Conservation (phyloP, 1,140 invertebrate species). For the Temnothorax longispinosus region DNA sequence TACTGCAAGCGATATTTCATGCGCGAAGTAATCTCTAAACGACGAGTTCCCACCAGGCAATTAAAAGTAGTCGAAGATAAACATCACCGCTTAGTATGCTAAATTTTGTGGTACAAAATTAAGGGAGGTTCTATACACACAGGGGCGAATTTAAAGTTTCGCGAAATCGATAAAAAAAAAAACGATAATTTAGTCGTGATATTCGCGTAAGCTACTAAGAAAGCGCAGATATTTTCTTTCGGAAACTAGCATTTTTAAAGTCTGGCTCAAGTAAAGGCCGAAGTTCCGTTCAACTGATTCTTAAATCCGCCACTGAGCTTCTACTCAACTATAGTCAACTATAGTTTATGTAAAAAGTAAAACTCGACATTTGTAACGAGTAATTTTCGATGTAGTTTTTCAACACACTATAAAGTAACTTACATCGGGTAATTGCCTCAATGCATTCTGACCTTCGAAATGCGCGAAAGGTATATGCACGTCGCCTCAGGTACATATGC, state of each 20-base stretch:
- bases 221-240: slow-evolving; percentile 17
- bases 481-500: slow-evolving; percentile 65
- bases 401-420: slow-evolving; percentile 76
- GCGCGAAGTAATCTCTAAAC: slow-evolving; percentile 55
- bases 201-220: slow-evolving; percentile 13
- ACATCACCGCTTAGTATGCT: slow-evolving; percentile 67
- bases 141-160: slow-evolving; percentile 26
- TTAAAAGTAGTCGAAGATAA: slow-evolving; percentile 68
- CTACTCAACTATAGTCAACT: slow-evolving; percentile 63
- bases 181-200: neutral
- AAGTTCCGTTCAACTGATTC: neutral
- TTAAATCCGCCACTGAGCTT: slow-evolving; percentile 54
- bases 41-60: slow-evolving; percentile 67
- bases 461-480: slow-evolving; percentile 61
- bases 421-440: slow-evolving; percentile 68
- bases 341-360: slow-evolving; percentile 59
- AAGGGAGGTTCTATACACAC: slow-evolving; percentile 17
- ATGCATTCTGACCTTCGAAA: slow-evolving; percentile 68
- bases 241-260: neutral
- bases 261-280: neutral
- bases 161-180: neutral
- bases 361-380: slow-evolving; percentile 56
- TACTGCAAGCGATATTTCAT: slow-evolving; percentile 62
- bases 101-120: slow-evolving; percentile 73
- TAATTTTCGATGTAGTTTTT: slow-evolving; percentile 75